Percentiles rank a stretch among this genome's conserved stretches.
These are phyloP conservation scores for Epizoanthus illoricatus DNA, from an alignment of 92 coral and sea anemone species.

Conservation along the genomic window DNA sequence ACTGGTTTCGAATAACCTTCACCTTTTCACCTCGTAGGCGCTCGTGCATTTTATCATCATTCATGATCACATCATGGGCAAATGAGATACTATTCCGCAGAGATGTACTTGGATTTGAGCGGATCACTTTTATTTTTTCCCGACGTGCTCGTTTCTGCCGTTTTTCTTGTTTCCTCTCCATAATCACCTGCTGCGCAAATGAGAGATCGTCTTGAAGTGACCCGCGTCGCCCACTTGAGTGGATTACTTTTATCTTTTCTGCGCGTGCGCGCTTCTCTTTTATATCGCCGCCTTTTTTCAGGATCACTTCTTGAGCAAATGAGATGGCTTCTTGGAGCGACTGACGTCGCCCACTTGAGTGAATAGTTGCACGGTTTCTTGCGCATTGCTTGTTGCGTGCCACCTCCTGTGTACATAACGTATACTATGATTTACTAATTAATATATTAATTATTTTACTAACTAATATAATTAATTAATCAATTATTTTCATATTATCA, in stretches of 20 bases:
- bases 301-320: conserved; percentile 6
- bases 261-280: neutral
- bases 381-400: neutral
- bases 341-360: neutral
- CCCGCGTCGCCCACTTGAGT: conserved; percentile 1
- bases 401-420: neutral
- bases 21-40: conserved; percentile 1
- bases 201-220: conserved; percentile 3
- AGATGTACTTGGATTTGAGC: neutral
- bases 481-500: too few species aligned
- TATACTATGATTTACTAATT: too few species aligned
- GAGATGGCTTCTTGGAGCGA: conserved; percentile 7
- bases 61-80: conserved; percentile 8
- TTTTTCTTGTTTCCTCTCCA: neutral
- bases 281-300: neutral
- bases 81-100: conserved; percentile 4
- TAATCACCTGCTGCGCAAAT: conserved; percentile 9
- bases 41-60: neutral
- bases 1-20: conserved; percentile 13
- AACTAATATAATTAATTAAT: too few species aligned
- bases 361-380: conserved; percentile 17
- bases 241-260: conserved; percentile 20
- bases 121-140: conserved; percentile 17
- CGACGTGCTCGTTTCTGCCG: neutral
- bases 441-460: too few species aligned